Evolutionary conservation across 2,888 invertebrate species (phyloP), one percentile per base, ranked within the genome.

Genomic region (Eilema sororculum): DNA sequence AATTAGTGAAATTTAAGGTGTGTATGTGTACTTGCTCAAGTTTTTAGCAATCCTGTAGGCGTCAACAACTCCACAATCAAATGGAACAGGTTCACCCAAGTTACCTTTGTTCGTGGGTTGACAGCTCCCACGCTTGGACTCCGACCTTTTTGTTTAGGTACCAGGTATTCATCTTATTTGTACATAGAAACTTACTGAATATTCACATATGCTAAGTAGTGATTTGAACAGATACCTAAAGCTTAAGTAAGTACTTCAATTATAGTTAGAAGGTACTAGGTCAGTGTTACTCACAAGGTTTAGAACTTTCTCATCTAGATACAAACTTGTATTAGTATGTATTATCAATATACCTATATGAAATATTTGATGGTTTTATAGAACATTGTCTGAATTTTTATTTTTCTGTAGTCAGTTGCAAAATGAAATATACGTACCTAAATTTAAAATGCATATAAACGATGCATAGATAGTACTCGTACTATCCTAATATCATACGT

Each of bases 141-240:
- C 76, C 87, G 86, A 91, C 89, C 91, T 91, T 91, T 90, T 89
- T 89, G 88, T 90, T 86, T 84, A 84, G 77, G 78, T 80, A 81
- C 84, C 82, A 84, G 86, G 86, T 82, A 89, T 88, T 82, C 80
- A 81, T 86, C 87, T 88, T 83, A 86, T 84, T 86, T 84, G 80
- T 84, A 88, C 86, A 87, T 86, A 83, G 85, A 84, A 72, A 81
- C 84, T 86, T 85, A 82, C 88, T 91, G 90, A 91, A 91, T 91
- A 91, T 91, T 92, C 89, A 91, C 87, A 75, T 89, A 89, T 91
- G 91, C 86, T 86, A 90, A 91, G 81, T 82, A 77, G 74, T 74
- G 10, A 2, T 28, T 64, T 52, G n/a, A 30, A 52, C 85, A 85
- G 83, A 86, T 84, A n/a, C n/a, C n/a, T n/a, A 84, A 83, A 85